Conservation (phyloP, 2,888 invertebrate genomes). For the Sericinus montela region DNA sequence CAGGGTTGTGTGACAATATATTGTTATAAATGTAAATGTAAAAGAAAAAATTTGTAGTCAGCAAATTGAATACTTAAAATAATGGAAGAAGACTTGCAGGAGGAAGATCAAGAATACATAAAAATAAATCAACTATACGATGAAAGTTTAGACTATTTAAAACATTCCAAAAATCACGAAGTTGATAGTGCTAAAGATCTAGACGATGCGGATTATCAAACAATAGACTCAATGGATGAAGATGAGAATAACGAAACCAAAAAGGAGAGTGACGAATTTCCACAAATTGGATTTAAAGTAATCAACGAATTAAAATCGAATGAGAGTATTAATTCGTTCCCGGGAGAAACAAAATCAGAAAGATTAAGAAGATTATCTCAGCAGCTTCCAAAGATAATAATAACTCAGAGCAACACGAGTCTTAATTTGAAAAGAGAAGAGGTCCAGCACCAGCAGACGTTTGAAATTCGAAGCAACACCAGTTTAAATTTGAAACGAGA, state of each 20-base stretch:
- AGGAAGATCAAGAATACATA: constrained; percentile 41
- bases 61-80: background rate
- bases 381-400: constrained; percentile 63
- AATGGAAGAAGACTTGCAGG: constrained; percentile 33
- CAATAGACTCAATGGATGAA: constrained; percentile 32
- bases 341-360: constrained; percentile 47
- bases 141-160: constrained; percentile 61
- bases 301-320: constrained; percentile 50
- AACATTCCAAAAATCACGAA: constrained; percentile 29
- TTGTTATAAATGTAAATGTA: too few relatives aligned
- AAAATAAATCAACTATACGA: constrained; percentile 61
- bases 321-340: constrained; percentile 42
- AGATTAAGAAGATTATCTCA: constrained; percentile 57
- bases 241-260: background rate
- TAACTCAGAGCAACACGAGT: constrained; percentile 60
- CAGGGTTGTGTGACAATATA: too few relatives aligned
- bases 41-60: too few relatives aligned
- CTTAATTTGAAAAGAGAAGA: constrained; percentile 34
- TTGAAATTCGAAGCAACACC: constrained; percentile 18
- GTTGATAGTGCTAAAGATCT: constrained; percentile 18
- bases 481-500: constrained; percentile 40
- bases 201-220: constrained; percentile 40
- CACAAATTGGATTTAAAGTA: constrained; percentile 39
- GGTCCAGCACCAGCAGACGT: background rate
- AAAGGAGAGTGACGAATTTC: constrained; percentile 17